phyloP scores from a whole-genome alignment of 2,888 invertebrate genomes.

The Suillia variegata region DNA sequence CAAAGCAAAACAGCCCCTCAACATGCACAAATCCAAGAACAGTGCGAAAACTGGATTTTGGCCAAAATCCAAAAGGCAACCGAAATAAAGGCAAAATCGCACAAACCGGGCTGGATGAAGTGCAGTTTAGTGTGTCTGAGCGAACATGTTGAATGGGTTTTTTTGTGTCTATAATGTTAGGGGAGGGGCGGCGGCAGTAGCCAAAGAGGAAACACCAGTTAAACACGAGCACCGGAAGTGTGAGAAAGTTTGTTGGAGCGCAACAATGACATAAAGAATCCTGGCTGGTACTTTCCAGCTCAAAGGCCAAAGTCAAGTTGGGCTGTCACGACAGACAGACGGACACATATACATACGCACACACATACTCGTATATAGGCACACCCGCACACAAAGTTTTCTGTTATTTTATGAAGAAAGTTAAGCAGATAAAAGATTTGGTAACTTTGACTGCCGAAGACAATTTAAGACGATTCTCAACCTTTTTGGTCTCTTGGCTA shows the following conservation, averaged over 20 bases:
- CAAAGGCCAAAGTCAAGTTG: constrained; percentile 1
- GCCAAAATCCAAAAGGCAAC: neutral
- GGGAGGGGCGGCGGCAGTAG: neutral
- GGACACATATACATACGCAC: too few relatives aligned
- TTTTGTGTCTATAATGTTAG: neutral
- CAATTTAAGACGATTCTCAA: too few relatives aligned
- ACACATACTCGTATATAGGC: too few relatives aligned
- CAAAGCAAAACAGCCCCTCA: neutral
- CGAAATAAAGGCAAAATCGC: neutral
- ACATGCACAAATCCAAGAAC: neutral
- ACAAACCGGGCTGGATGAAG: too few relatives aligned
- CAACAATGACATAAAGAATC: neutral
- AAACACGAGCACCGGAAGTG: neutral
- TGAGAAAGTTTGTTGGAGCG: neutral
- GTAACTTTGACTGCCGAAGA: too few relatives aligned
- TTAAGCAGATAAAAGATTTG: neutral
- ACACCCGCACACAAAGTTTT: too few relatives aligned
- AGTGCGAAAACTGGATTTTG: neutral
- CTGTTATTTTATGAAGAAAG: too few relatives aligned
- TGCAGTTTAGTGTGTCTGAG: too few relatives aligned
- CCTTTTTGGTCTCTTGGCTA: too few relatives aligned
- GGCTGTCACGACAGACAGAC: neutral
- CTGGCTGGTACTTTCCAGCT: neutral
- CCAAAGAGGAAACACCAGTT: neutral
- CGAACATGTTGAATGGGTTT: neutral